Evolutionary conservation across 2,797 vertebrate species (phyloP).

Genomic region (Denticeps clupeoides): DNA sequence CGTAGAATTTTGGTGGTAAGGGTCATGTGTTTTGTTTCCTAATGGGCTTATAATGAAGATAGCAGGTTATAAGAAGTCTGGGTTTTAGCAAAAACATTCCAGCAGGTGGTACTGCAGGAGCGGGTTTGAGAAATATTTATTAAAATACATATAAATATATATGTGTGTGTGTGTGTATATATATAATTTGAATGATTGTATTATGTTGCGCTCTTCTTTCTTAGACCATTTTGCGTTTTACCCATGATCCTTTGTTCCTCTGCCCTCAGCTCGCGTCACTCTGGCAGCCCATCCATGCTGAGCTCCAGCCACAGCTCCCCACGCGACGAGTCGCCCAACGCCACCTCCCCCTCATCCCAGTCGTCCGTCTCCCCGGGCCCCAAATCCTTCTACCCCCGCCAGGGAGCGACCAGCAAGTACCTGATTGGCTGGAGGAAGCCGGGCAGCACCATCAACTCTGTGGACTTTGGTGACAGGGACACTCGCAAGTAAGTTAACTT

Average conservation of each 20-base stretch:
- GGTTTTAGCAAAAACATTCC: too few relatives aligned
- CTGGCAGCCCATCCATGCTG: slow-evolving; percentile 73
- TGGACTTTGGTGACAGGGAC: slow-evolving; percentile 97
- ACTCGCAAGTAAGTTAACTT: slow-evolving; percentile 98
- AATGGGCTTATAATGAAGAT: too few relatives aligned
- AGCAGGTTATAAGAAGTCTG: too few relatives aligned
- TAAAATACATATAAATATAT: neutral
- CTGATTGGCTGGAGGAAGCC: slow-evolving; percentile 99
- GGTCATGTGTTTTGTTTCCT: too few relatives aligned
- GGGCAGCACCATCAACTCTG: slow-evolving; percentile 95
- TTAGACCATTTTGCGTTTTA: too few relatives aligned
- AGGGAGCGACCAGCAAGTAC: slow-evolving; percentile 98
- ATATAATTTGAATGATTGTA: neutral
- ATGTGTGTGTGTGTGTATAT: neutral
- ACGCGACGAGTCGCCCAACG: slow-evolving; percentile 77
- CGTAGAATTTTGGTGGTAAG: too few relatives aligned
- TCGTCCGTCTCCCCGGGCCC: slow-evolving; percentile 81
- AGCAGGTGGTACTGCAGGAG: too few relatives aligned
- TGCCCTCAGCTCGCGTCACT: slow-evolving; percentile 73
- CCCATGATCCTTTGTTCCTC: neutral
- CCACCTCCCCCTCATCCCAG: slow-evolving; percentile 82
- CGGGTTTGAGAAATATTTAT: too few relatives aligned
- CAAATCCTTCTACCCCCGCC: slow-evolving; percentile 94
- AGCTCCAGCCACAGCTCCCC: slow-evolving; percentile 84
- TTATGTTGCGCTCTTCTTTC: too few relatives aligned